Conservation (phyloP, 1,140 invertebrate genomes). For the Drosophila chauvacae region DNA sequence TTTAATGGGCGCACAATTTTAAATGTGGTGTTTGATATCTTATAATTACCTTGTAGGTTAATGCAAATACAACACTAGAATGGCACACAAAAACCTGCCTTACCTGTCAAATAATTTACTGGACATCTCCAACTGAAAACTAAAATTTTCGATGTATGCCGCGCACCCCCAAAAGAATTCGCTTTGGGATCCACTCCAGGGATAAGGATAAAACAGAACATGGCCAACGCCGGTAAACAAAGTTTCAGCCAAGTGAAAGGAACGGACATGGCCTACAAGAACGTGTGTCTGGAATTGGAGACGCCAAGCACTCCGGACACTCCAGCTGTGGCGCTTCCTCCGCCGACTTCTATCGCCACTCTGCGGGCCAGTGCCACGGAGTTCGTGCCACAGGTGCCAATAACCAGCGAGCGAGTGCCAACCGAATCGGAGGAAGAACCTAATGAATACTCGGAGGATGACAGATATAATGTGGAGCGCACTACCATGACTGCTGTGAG, state of each 20-base stretch:
- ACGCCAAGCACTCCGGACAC: neutral
- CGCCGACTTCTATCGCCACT: slow-evolving; percentile 1
- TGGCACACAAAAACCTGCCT: neutral
- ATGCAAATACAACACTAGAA: neutral
- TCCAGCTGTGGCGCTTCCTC: neutral
- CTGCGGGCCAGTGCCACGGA: slow-evolving; percentile 40
- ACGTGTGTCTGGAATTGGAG: slow-evolving; percentile 7
- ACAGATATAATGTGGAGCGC: slow-evolving; percentile 11
- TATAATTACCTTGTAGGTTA: neutral
- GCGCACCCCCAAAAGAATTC: neutral
- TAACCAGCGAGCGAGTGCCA: slow-evolving; percentile 1
- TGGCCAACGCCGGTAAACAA: neutral
- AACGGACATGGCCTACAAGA: slow-evolving; percentile 15
- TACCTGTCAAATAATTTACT: slow-evolving; percentile 9
- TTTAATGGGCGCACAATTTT: neutral
- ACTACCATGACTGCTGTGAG: slow-evolving; percentile 18
- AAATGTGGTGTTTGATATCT: neutral
- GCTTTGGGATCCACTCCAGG: slow-evolving; percentile 1
- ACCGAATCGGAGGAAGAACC: slow-evolving; percentile 17
- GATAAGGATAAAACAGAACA: slow-evolving; percentile 17
- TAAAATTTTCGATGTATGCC: slow-evolving; percentile 32
- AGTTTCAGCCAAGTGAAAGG: neutral
- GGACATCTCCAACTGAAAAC: neutral
- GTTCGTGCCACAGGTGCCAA: slow-evolving; percentile 39
- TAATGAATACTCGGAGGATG: slow-evolving; percentile 11